A percentile compares a stretch with the other conserved stretches of the same genome.
Evolutionary conservation across 2,113 vertebrate species (phyloP).

Genomic region (Lepisosteus oculatus): DNA sequence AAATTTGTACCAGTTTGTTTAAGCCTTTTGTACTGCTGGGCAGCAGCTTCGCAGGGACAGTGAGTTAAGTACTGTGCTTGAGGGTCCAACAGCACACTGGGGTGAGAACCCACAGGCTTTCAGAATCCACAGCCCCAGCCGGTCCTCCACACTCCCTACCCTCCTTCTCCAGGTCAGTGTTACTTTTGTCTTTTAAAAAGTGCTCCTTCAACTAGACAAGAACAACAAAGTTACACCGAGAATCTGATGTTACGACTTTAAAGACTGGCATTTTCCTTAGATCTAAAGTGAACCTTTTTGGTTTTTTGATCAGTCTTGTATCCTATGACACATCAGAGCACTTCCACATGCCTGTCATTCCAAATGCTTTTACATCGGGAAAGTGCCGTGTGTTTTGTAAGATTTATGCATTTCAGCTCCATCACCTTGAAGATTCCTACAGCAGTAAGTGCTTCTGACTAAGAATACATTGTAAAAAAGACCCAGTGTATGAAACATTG

Average conservation of each 20-base stretch:
- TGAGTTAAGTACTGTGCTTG: too few species aligned
- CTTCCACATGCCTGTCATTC: constrained; percentile 63
- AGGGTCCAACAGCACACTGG: too few species aligned
- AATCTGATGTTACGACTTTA: constrained; percentile 51
- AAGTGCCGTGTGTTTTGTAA: constrained; percentile 66
- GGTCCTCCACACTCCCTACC: too few species aligned
- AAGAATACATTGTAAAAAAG: constrained; percentile 9
- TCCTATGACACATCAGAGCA: constrained; percentile 70
- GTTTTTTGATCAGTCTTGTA: constrained; percentile 57
- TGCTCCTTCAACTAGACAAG: constrained; percentile 34
- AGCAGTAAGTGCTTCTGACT: constrained; percentile 59
- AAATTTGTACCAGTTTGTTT: too few species aligned
- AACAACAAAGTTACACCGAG: constrained; percentile 40
- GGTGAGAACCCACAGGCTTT: too few species aligned
- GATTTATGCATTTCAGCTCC: constrained; percentile 57
- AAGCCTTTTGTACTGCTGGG: too few species aligned
- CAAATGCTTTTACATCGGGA: constrained; percentile 45
- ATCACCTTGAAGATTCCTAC: constrained; percentile 59
- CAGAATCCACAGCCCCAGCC: too few species aligned
- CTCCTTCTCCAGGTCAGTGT: too few species aligned
- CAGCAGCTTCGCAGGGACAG: too few species aligned
- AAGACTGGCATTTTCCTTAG: constrained; percentile 53
- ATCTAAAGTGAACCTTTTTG: constrained; percentile 59
- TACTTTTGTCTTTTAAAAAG: too few species aligned
- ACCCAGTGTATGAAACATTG: too few species aligned